Conservation (phyloP, 2,888 invertebrate species). For the Ptychoptera albimana region DNA sequence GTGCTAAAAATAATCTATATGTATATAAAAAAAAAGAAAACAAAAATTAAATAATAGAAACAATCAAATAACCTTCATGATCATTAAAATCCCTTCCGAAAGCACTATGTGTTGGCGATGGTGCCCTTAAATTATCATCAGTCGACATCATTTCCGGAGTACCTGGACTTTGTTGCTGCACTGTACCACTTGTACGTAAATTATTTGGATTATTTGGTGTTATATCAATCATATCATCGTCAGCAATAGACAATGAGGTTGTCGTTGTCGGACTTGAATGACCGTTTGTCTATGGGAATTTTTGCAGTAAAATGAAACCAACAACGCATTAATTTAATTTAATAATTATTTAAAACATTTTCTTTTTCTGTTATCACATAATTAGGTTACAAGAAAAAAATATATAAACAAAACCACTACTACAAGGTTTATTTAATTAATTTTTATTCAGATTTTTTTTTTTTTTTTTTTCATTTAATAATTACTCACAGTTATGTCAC, state of each 20-base stretch:
- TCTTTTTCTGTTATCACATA: too few relatives aligned
- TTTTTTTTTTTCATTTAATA: too few relatives aligned
- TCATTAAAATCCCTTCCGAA: constrained; percentile 18
- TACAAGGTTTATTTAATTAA: too few relatives aligned
- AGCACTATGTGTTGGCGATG: constrained; percentile 23
- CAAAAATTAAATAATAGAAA: neutral
- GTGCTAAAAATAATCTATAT: neutral
- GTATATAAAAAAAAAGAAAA: neutral
- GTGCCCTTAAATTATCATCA: constrained; percentile 14
- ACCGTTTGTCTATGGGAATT: too few relatives aligned
- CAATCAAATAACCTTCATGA: constrained; percentile 13
- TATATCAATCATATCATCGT: constrained; percentile 53
- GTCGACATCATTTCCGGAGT: constrained; percentile 7
- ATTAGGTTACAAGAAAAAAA: too few relatives aligned
- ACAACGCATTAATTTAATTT: too few relatives aligned
- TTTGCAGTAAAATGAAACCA: too few relatives aligned
- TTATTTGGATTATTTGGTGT: constrained; percentile 35
- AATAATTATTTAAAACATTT: too few relatives aligned
- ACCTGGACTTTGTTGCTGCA: neutral
- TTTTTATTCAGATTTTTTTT: too few relatives aligned
- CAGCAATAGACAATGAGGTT: constrained; percentile 22
- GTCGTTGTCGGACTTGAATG: constrained; percentile 15
- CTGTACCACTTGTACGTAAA: neutral
- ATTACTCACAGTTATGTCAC: too few relatives aligned
- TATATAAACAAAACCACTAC: too few relatives aligned